Conservation (phyloP, 2,888 invertebrate genomes). For the Heptascelio sp. region DNA sequence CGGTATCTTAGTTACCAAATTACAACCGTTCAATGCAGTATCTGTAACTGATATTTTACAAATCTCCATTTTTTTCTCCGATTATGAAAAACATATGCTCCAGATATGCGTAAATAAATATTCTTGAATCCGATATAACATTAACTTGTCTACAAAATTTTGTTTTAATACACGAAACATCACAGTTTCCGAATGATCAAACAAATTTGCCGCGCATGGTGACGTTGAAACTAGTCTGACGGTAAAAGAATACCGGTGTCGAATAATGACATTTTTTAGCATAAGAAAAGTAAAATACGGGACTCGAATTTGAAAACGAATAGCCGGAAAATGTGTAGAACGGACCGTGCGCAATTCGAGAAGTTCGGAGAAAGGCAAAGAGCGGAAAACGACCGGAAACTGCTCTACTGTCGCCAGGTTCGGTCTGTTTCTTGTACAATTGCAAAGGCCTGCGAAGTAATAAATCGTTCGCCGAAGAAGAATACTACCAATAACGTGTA, state of each 20-base stretch:
- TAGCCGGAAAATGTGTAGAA: slow-evolving; percentile 44
- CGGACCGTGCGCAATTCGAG: slow-evolving; percentile 58
- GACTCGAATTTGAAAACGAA: slow-evolving; percentile 33
- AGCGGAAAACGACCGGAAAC: slow-evolving; percentile 70
- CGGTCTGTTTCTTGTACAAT: slow-evolving; percentile 53
- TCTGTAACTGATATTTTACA: slow-evolving; percentile 20
- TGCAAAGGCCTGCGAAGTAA: slow-evolving; percentile 28
- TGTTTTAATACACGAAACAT: slow-evolving; percentile 43
- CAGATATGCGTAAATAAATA: slow-evolving; percentile 28
- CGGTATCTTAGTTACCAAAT: slow-evolving; percentile 24
- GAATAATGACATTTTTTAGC: slow-evolving; percentile 52
- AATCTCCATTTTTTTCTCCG: neutral
- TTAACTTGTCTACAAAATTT: slow-evolving; percentile 53
- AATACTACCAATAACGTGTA: slow-evolving; percentile 44
- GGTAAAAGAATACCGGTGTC: slow-evolving; percentile 31
- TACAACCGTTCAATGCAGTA: neutral
- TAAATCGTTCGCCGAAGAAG: slow-evolving; percentile 58
- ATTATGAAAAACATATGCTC: slow-evolving; percentile 46
- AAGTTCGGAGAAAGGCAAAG: slow-evolving; percentile 65
- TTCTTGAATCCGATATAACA: slow-evolving; percentile 45
- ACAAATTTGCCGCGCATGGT: slow-evolving; percentile 29
- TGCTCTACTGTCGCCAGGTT: slow-evolving; percentile 59
- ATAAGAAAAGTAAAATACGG: slow-evolving; percentile 55
- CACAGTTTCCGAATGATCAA: slow-evolving; percentile 54
- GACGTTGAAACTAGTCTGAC: slow-evolving; percentile 21